These are phyloP conservation scores for Pherbina coryleti DNA, from an alignment of 2,888 invertebrate genomes.

Conservation along the genomic window DNA sequence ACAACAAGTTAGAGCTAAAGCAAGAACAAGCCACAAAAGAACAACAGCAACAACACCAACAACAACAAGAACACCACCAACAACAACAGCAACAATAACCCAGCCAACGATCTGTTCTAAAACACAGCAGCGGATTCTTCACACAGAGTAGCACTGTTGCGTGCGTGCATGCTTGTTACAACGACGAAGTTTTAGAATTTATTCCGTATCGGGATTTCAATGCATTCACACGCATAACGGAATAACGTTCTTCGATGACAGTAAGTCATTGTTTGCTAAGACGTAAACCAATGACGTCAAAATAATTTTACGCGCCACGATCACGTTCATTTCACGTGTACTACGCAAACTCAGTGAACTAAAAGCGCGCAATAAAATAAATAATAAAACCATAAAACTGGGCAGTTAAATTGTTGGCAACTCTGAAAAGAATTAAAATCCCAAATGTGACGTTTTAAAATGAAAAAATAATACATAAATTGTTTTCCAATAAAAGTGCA, in stretches of 20 bases:
- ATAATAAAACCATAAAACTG: neutral
- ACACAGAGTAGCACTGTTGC: constrained; percentile 44
- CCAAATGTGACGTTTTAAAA: neutral
- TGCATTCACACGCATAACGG: constrained; percentile 67
- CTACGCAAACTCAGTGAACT: neutral
- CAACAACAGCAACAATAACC: neutral
- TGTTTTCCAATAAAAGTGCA: neutral
- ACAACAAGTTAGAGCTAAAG: neutral
- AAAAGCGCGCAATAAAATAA: neutral
- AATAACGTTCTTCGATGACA: constrained; percentile 25
- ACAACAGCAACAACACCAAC: neutral
- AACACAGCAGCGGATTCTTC: constrained; percentile 52
- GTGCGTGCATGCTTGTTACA: constrained; percentile 55
- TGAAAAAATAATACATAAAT: neutral
- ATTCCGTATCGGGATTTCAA: constrained; percentile 68
- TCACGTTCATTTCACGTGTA: neutral
- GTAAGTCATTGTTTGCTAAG: neutral
- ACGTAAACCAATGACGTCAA: neutral
- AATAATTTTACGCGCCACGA: neutral
- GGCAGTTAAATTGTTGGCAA: neutral
- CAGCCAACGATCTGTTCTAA: constrained; percentile 27
- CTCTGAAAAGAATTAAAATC: neutral
- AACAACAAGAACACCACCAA: neutral
- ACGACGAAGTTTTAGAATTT: constrained; percentile 65
- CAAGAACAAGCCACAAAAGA: constrained; percentile 4